A percentile compares a stretch with the other conserved stretches of the same genome.
Conservation (phyloP, 2,113 vertebrate species). For the Larimichthys crocea region DNA sequence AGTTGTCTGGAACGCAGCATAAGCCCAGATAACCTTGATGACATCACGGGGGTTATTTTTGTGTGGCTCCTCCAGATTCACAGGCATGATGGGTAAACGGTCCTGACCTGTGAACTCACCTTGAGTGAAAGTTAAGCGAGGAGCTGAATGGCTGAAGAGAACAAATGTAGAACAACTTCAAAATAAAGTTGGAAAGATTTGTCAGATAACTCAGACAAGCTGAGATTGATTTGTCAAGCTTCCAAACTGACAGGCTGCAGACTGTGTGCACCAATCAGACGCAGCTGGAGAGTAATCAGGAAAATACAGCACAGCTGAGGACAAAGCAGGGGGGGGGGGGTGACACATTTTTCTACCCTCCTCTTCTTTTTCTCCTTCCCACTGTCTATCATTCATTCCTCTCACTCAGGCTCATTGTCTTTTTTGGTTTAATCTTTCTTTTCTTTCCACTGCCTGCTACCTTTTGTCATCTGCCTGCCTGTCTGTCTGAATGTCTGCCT, state of each 20-base stretch:
- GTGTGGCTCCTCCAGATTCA: background rate
- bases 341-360: background rate
- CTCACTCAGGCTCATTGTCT: background rate
- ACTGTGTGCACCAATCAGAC: background rate
- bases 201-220: background rate
- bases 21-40: background rate
- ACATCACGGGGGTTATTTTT: background rate
- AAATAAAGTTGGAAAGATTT: background rate
- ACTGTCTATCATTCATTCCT: background rate
- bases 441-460: background rate
- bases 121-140: background rate
- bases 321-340: background rate
- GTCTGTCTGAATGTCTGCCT: background rate
- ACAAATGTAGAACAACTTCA: background rate
- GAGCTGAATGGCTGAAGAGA: background rate
- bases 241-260: background rate
- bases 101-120: background rate
- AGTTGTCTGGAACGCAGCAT: background rate
- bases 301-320: constrained; percentile 17
- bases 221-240: background rate
- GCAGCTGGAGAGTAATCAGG: constrained; percentile 6
- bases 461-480: background rate
- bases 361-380: constrained; percentile 8
- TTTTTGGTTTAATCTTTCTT: background rate
- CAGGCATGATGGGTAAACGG: background rate